Base-by-base conservation (phyloP, 2,888 invertebrate species). In the Creontiades dilutus region DNA sequence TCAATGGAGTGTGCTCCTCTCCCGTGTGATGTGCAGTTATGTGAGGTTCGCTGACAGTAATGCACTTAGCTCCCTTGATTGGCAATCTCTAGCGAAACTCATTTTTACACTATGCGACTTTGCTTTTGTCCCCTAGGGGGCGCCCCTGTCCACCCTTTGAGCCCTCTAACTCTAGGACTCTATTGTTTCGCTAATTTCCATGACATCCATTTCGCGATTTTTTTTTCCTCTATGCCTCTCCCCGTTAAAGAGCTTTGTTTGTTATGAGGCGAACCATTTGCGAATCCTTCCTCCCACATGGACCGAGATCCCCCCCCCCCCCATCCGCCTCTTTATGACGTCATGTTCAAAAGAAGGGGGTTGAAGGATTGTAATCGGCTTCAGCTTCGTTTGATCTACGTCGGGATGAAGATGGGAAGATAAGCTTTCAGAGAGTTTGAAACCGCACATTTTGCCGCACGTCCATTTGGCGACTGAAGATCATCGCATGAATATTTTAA, bases 21-120 rank as follows among this genome's bases (percentile, higher is more conserved):
- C 37, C 7, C 84, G 28, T 90, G 86, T 90, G 90, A 90, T 90
- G 90, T 90, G 90, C 90, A 90, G 85, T 90, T 90, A 90, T 86
- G 90, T 82, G 90, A 85, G 48, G 46, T 78, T 78, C 76, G 84
- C 84, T 48, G 89, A 28, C 84, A 88, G 52, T 88, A 88, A 88
- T 88, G 88, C 88, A 88, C 88, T 88, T 89, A 88, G 76, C n/a
- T n/a, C 47, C 68, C 37, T 55, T 88, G 88, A 88, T 88, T 88
- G 88, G 88, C 88, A 88, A 88, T 88, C 88, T 88, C 88, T 57
- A 28, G 88, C 88, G 88, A 80, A 88, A 88, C 80, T 88, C 88
- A 88, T 88, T 88, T 88, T 88, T 88, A 88, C 88, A 88, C 88
- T 88, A 52, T 16, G 80, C 88, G 86, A 86, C 80, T 76, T 88